Base-by-base conservation (phyloP, 1,140 invertebrate genomes). In the Atta colombica region DNA sequence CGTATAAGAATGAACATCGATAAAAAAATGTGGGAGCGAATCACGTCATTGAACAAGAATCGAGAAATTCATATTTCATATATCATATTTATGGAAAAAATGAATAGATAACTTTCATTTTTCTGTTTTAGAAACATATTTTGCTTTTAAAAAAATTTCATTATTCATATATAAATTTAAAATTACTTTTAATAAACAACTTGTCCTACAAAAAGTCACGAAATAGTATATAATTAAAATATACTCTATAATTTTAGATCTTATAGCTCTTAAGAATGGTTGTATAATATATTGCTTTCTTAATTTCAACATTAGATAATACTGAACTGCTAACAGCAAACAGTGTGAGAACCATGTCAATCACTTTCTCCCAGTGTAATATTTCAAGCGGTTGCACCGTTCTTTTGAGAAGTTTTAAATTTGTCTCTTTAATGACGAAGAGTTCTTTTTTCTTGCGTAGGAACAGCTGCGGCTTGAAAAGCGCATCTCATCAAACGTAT, bases 361-460 rank as follows among this genome's bases (percentile, higher is more conserved):
- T 82, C 3, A 39, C n/a, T 53, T 58, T 12, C 16, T 85, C 74
- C n/a, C 60, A 58, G 74, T 49, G 18, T 16, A 77, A 77, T 77
- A 85, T 78, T 85, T 78, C 35, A 18, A 68, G 51, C 55, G 49
- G 68, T 55, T 39, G 18, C 51, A 53, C 10, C 10, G 61, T 45
- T 55, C 39, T 78, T 85, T 77, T 49, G 31, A 25, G 49, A 53
- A 86, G 77, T 72, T 85, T 88, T 88, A 90, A 90, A 90, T 85
- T 87, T 25, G 74, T 85, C 63, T 74, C 53, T 18, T 77, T 77
- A 90, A 85, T 60, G 86, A 58, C 35, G 25, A 74, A 35, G 8
- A 25, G 14, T 58, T 61, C 25, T 53, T 39, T 53, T 60, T 71
- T 71, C n/a, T 53, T 63, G 75, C 10, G 14, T n/a, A 84, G 51